Base-by-base conservation (phyloP, 92 coral and sea anemone species). In the Paragorgia papillata region DNA sequence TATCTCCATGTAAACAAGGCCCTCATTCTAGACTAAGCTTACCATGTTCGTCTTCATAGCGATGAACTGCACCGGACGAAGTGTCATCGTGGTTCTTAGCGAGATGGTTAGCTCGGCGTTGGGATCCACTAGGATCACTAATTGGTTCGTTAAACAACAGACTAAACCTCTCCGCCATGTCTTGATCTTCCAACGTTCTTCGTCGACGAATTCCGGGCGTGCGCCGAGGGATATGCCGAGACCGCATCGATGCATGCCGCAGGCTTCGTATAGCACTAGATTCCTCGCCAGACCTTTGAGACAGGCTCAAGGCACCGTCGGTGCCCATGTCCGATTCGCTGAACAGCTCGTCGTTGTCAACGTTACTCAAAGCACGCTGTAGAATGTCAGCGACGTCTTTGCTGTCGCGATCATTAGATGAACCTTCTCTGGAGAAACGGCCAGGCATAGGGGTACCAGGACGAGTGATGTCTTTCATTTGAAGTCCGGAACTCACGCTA, bases 71-170 rank as follows among this genome's bases (percentile, higher is more conserved):
- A 10, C 99, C 99, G 24, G 97, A 95, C 0, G 92, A 82, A 1
- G 99, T 95, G 57, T 95, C 99, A 64, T 95, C 97, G 48, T 95
- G 94, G 22, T 90, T 90, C 2, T 87, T 50, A 9, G 99, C 99
- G 17, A 95, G 79, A 50, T 95, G 99, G 24, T 80, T 56, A 89
- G 62, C 50, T 0, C 64, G 29, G 19, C 50, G 51, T 22, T 71
- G 78, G 21, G 64, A 21, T 15, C 33, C 63, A 33, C 78, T 24
- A 3, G 63, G 63, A 26, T 71, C 78, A 8, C 8, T 9, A 7
- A 14, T 0, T 17, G 63, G 78, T 35, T 53, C 78, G 57, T 43
- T 71, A 22, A 71, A 26, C 32, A 71, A 39, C 78, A 71, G 17
- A 39, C 78, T 71, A 19, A 53, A 53, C n/a, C 64, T 53, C 39